Percentiles rank a stretch among this genome's conserved stretches.
Conservation (phyloP, 2,888 invertebrate species). For the Camptogramma bilineatum region DNA sequence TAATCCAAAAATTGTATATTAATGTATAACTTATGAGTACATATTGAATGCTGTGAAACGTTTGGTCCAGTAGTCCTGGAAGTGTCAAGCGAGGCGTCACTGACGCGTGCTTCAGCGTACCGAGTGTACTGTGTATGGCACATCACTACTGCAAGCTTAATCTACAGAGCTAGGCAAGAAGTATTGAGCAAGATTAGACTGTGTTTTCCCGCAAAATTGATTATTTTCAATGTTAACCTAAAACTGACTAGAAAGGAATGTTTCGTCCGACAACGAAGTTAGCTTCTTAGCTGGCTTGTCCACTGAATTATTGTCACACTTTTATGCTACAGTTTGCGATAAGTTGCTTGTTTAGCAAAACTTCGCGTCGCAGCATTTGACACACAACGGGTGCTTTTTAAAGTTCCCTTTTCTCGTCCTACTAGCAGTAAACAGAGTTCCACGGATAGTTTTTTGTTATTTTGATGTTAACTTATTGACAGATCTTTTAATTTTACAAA, state of each 20-base stretch:
- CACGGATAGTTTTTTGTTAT: neutral
- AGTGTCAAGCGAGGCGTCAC: conserved; percentile 64
- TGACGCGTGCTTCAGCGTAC: conserved; percentile 64
- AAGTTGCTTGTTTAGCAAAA: conserved; percentile 54
- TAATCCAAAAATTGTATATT: conserved; percentile 46
- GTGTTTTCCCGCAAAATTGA: conserved; percentile 60
- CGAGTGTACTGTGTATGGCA: conserved; percentile 68
- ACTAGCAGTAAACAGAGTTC: neutral
- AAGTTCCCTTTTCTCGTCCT: neutral
- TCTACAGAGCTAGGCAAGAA: conserved; percentile 74
- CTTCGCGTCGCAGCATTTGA: conserved; percentile 40
- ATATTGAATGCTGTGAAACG: conserved; percentile 65
- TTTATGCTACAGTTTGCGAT: conserved; percentile 70
- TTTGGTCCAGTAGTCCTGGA: conserved; percentile 79
- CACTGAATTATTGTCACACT: conserved; percentile 78
- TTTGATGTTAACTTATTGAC: neutral
- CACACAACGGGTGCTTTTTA: conserved; percentile 21
- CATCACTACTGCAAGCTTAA: conserved; percentile 73
- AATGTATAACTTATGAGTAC: conserved; percentile 63
- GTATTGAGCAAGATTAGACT: conserved; percentile 79
- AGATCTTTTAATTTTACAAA: neutral
- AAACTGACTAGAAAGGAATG: conserved; percentile 84
- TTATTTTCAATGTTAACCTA: conserved; percentile 41
- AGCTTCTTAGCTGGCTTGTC: conserved; percentile 76
- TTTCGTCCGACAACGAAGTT: conserved; percentile 69